Evolutionary conservation across 1,140 invertebrate species (phyloP), one percentile per base, ranked within the genome.

Genomic region (Caenorhabditis inopinata): DNA sequence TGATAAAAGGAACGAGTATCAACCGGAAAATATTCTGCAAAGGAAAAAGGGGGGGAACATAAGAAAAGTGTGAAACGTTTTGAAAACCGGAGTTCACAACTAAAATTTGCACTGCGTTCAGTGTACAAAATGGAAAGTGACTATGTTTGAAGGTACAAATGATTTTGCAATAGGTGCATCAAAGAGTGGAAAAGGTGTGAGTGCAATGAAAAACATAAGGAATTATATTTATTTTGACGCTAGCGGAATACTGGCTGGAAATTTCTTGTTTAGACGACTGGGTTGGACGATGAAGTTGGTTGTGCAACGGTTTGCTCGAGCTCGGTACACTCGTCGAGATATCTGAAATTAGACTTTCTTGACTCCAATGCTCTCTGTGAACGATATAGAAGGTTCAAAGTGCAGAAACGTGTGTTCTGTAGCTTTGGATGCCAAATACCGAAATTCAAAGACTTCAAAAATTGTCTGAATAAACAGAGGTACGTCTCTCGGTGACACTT

Each of bases 121-220:
- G 58, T 68, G 32, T 68, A 68, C 58, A 68, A 68, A 68, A 32
- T 32, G 12, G 27, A 68, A 58, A 68, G 23, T 68, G 58, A 68
- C 32, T 68, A 68, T 32, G 7, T 16, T 42, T 42, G 32, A 58
- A 14, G 25, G 51, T 58, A 21, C n/a, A 32, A 32, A 16, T 16
- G 32, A 14, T n/a, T 29, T 58, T 58, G 51, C 12, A 38, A 38
- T 38, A 38, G n/a, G n/a, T 68, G 38, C 58, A 68, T 18, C n/a
- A n/a, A n/a, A n/a, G n/a, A n/a, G n/a, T n/a, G n/a, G n/a, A n/a
- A n/a, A n/a, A n/a, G n/a, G n/a, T n/a, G n/a, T n/a, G n/a, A n/a
- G n/a, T n/a, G n/a, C n/a, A n/a, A n/a, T n/a, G n/a, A n/a, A n/a
- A n/a, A n/a, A n/a, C n/a, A n/a, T n/a, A n/a, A n/a, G n/a, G n/a